Evolutionary conservation across 2,888 invertebrate species (phyloP), one percentile per base, ranked within the genome.

Genomic region (Metallyticus violacea): DNA sequence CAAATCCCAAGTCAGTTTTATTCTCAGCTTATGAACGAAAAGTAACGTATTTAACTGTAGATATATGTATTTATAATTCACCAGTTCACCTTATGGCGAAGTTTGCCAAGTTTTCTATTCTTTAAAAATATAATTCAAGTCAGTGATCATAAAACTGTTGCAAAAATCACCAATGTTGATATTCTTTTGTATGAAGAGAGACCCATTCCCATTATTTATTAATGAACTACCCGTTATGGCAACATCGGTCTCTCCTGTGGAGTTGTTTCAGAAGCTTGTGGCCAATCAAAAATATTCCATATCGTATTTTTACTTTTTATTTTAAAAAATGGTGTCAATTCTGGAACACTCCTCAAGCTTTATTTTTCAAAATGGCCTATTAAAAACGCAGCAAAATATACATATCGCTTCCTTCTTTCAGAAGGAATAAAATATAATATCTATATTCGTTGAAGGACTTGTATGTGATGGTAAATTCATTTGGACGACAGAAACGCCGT

Each of bases 381-480:
- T 62, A 26, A 83, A 22, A 62, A 62, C 40, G 15, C 40, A 62
- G 40, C 1, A 62, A 62, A 62, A 62, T 62, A 88, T 88, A 88
- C 88, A 88, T 88, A 88, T 88, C 88, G 88, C 87, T 86, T 87
- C 87, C 87, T 87, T 84, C 87, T 86, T 85, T 87, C 86, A 87
- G 76, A 84, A 86, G 84, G 86, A 87, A 81, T 86, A 79, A 62
- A 15, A 62, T 15, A 62, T 62, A 62, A 15, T n/a, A 62, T 62
- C 2, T 62, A 62, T 62, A 62, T 15, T 62, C 15, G 22, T 62
- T 62, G 9, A 62, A 62, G 40, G 40, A 62, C 40, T 62, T 2
- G 15, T 15, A 62, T 62, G 40, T 62, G 40, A 62, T 62, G 40
- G 40, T 15, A 62, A n/a, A 62, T 62, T 62, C 40, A 62, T 62